phyloP scores from a whole-genome alignment of 2,113 vertebrate genomes.

The Cygnus buccinator region DNA sequence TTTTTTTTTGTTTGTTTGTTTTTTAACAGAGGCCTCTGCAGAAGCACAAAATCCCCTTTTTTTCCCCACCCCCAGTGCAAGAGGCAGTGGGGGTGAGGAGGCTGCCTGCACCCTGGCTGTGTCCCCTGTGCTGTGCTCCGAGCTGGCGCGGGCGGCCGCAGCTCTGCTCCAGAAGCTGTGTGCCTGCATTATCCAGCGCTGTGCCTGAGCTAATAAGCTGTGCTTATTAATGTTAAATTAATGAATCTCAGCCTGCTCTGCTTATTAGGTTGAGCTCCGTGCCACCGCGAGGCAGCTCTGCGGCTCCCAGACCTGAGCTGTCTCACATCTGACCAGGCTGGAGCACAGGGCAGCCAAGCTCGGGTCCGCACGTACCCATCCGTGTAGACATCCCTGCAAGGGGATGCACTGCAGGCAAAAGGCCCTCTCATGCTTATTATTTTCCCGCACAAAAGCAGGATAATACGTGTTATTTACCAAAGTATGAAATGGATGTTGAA shows the following conservation, averaged over 20 bases:
- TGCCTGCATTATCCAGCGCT: constrained; percentile 41
- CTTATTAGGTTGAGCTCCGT: constrained; percentile 65
- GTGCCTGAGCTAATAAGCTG: constrained; percentile 66
- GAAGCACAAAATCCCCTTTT: neutral
- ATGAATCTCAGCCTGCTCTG: constrained; percentile 73
- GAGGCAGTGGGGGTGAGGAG: neutral
- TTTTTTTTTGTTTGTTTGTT: no score
- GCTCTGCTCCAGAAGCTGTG: constrained; percentile 48
- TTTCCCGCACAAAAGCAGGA: neutral
- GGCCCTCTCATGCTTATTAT: neutral
- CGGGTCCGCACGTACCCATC: neutral
- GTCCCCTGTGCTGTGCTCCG: rapidly evolving
- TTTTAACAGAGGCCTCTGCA: neutral
- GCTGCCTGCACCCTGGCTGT: neutral
- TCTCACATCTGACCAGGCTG: constrained; percentile 57
- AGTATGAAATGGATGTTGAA: constrained; percentile 13
- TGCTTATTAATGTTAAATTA: constrained; percentile 75
- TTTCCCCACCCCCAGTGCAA: neutral
- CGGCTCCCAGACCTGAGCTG: constrained; percentile 44
- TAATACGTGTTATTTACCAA: constrained; percentile 28
- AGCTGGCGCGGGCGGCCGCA: neutral
- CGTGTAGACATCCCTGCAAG: neutral
- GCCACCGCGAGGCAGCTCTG: constrained; percentile 66
- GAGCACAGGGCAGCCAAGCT: constrained; percentile 48
- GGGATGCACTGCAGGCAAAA: neutral